Percentiles rank a stretch among this genome's conserved stretches.
These are phyloP conservation scores for Melanotaenia trifasciata DNA, from an alignment of 2,797 vertebrate species.

Conservation along the genomic window DNA sequence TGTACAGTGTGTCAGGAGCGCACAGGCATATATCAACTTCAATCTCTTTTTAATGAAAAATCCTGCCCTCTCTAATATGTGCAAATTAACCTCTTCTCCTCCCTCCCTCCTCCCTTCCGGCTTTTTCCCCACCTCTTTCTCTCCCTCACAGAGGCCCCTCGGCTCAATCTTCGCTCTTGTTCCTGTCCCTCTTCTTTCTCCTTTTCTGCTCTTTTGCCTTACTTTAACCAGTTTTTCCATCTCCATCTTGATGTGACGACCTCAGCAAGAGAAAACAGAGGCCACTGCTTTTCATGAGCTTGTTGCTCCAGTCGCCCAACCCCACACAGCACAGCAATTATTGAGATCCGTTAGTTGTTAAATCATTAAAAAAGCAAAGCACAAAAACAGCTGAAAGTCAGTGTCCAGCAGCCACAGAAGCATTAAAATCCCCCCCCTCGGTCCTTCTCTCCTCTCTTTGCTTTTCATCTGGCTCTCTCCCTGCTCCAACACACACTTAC, in stretches of 20 bases:
- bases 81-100: constrained; percentile 86
- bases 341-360: constrained; percentile 36
- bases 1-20: constrained; percentile 86
- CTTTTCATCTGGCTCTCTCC: constrained; percentile 49
- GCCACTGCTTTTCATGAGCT: constrained; percentile 53
- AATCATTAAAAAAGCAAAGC: constrained; percentile 31
- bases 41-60: constrained; percentile 90
- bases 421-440: constrained; percentile 56
- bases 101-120: constrained; percentile 59
- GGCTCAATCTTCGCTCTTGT: constrained; percentile 44
- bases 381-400: constrained; percentile 42
- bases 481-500: constrained; percentile 62
- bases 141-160: constrained; percentile 66
- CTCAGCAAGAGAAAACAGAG: constrained; percentile 11
- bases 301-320: constrained; percentile 56
- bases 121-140: constrained; percentile 53
- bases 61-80: constrained; percentile 89
- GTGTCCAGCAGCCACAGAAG: constrained; percentile 59
- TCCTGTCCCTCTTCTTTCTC: constrained; percentile 56
- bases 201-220: constrained; percentile 48
- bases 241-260: constrained; percentile 32
- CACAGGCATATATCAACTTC: constrained; percentile 88
- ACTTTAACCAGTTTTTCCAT: constrained; percentile 54
- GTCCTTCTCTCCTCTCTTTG: constrained; percentile 46
- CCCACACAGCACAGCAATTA: constrained; percentile 44